Base-by-base conservation (phyloP, 2,888 invertebrate species). In the Scaptomyza parva region DNA sequence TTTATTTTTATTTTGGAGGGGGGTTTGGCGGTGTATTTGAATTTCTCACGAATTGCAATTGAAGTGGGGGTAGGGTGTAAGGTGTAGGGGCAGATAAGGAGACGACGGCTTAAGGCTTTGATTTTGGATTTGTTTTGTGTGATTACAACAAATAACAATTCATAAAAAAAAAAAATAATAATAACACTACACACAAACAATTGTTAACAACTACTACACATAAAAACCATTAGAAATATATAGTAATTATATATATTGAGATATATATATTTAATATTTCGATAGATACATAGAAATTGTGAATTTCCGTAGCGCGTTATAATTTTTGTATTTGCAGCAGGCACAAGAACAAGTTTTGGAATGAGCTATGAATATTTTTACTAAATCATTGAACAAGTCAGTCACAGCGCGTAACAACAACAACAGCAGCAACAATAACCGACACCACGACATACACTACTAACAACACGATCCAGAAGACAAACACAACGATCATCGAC, bases 361-460 rank as follows among this genome's bases (percentile, higher is more conserved):
- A 82, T 82, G 66, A 76, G 76, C 80, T 80, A 79, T 69, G 74
- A 79, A 76, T 86, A 86, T 74, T 74, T 80, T 79, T 73, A 79
- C 78, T 79, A 70, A 79, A 78, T 76, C 70, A 67, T 79, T 76
- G 75, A 71, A 78, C 82, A 83, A 83, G 77, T 77, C 79, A 63
- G 68, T 76, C 75, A 68, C 61, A 72, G 82, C 82, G 78, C 72
- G 68, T 78, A 85, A 77, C 79, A 76, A 87, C 83, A 75, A 77
- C 74, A 74, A 45, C 52, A 75, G 61, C 80, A 83, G 61, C 80
- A 83, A 76, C 80, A 80, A 73, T 74, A 76, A 81, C 51, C 78
- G 68, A 65, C 85, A 72, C 62, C 81, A 72, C 62, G 69, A 80
- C 79, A 76, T 59, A 68, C 77, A 80, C 80, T 86, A 86, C 86